Evolutionary conservation across 2,888 invertebrate species (phyloP).

Genomic region (Listrodromus nycthemerus): DNA sequence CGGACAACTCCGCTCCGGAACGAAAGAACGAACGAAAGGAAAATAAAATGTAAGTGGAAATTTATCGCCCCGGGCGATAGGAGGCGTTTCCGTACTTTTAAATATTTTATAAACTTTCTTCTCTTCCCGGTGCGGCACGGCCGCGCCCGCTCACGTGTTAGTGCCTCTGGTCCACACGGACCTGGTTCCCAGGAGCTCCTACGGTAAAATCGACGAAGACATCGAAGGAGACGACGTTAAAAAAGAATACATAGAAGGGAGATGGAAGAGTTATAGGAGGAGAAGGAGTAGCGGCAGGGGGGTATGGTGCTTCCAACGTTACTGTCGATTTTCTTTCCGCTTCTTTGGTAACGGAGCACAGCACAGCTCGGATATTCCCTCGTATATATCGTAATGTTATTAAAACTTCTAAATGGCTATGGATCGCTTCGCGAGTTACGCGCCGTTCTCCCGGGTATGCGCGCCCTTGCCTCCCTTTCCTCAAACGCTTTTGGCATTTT

Average conservation of each 20-base stretch:
- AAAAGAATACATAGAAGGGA: conserved; percentile 35
- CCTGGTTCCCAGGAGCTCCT: conserved; percentile 77
- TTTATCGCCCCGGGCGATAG: conserved; percentile 84
- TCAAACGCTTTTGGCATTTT: conserved; percentile 76
- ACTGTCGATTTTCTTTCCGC: conserved; percentile 81
- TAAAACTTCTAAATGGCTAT: conserved; percentile 83
- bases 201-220: conserved; percentile 70
- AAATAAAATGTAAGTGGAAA: conserved; percentile 85
- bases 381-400: conserved; percentile 83
- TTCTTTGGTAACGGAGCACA: conserved; percentile 55
- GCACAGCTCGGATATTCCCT: conserved; percentile 63
- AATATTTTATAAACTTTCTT: conserved; percentile 85
- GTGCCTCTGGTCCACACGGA: conserved; percentile 50
- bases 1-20: conserved; percentile 72
- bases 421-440: conserved; percentile 79
- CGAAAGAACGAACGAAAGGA: conserved; percentile 79
- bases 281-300: conserved; percentile 70
- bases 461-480: conserved; percentile 17
- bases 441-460: conserved; percentile 55
- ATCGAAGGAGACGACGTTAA: conserved; percentile 58
- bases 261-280: conserved; percentile 25
- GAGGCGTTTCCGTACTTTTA: conserved; percentile 85
- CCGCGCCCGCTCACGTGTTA: conserved; percentile 45
- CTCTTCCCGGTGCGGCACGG: conserved; percentile 65
- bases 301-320: conserved; percentile 74